Evolutionary conservation across 2,888 invertebrate genomes (phyloP).

Genomic region (Hartigia nigra): DNA sequence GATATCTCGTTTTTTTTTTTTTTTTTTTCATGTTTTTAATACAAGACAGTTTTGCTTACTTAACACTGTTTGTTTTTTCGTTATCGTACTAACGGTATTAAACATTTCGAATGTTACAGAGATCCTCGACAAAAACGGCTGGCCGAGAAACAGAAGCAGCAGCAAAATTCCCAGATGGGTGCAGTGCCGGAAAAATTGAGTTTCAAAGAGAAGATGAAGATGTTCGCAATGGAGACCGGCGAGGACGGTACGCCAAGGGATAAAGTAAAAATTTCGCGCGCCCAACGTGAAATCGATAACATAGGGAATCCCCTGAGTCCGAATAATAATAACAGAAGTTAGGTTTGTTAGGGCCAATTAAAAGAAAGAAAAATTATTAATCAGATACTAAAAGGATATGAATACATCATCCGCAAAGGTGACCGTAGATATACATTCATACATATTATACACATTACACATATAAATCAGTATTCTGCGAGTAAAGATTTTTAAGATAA

Average conservation of each 20-base stretch:
- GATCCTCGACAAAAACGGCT: conserved; percentile 92
- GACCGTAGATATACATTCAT: background rate
- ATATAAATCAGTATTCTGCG: background rate
- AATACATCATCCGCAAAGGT: background rate
- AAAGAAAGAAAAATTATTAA: background rate
- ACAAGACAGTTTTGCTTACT: background rate
- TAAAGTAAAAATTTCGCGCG: conserved; percentile 95
- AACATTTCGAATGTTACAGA: conserved; percentile 65
- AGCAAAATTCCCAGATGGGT: conserved; percentile 73
- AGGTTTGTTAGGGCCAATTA: conserved; percentile 12
- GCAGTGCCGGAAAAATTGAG: conserved; percentile 91
- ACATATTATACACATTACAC: background rate
- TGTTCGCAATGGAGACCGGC: conserved; percentile 98
- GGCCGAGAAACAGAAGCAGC: conserved; percentile 78
- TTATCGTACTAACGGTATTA: background rate
- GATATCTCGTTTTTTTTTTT: background rate
- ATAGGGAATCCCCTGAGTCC: conserved; percentile 67
- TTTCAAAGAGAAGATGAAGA: conserved; percentile 99
- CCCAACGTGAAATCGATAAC: conserved; percentile 92
- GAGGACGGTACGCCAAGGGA: conserved; percentile 93
- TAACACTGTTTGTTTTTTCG: background rate
- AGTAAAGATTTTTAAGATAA: background rate
- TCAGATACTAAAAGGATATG: background rate
- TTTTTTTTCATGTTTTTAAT: background rate
- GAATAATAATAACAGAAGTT: conserved; percentile 48